A percentile compares a stretch with the other conserved stretches of the same genome.
phyloP scores from a whole-genome alignment of 1,140 invertebrate species.

The Ceratina japonica region DNA sequence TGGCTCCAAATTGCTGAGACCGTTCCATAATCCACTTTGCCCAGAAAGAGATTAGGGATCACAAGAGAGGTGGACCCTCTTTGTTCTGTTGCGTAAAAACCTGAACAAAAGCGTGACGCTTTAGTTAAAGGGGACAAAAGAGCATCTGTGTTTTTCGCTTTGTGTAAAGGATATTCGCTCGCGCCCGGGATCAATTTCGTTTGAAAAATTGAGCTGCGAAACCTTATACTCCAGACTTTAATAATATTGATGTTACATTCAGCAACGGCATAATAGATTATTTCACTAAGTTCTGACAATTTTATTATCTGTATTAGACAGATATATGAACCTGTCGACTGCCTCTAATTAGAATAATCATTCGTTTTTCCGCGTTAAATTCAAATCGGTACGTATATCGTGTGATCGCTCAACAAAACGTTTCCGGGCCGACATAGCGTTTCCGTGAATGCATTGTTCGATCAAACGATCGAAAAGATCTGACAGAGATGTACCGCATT shows the following conservation, averaged over 20 bases:
- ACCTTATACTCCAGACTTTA: not conserved
- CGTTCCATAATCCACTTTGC: constrained; percentile 32
- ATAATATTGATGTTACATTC: not conserved
- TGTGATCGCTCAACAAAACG: not conserved
- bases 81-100: constrained; percentile 30
- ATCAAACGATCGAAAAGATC: constrained; percentile 27
- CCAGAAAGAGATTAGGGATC: constrained; percentile 19
- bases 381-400: no score
- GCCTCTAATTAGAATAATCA: no score
- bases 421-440: constrained; percentile 19
- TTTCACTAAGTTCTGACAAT: not conserved
- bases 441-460: constrained; percentile 36
- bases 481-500: constrained; percentile 11
- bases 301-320: not conserved
- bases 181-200: not conserved
- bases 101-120: constrained; percentile 35
- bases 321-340: no score
- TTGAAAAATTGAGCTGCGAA: not conserved
- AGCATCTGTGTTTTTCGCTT: constrained; percentile 13
- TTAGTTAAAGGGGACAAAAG: constrained; percentile 13
- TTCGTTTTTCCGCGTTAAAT: no score
- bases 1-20: not conserved
- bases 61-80: constrained; percentile 19
- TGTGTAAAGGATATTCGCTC: not conserved
- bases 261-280: not conserved